Evolutionary conservation across 2,113 vertebrate genomes (phyloP).

Genomic region (Rhinolophus ferrumequinum): DNA sequence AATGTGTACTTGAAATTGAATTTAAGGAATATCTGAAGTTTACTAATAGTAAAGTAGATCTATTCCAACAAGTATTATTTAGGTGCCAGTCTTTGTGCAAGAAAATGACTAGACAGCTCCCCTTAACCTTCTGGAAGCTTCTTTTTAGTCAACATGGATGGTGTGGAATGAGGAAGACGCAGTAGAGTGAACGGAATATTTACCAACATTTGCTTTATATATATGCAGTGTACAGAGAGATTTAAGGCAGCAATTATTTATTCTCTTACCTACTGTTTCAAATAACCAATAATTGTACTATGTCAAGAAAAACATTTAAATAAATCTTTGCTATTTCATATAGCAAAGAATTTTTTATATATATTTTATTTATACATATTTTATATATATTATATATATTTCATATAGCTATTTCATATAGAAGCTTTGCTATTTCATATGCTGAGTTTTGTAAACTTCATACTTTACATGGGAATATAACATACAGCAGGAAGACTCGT

Average conservation of each 20-base stretch:
- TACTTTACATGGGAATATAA: neutral
- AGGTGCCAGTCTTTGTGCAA: neutral
- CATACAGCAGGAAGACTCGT: slow-evolving; percentile 15
- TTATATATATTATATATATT: too few relatives aligned
- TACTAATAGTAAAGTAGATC: neutral
- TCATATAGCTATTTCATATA: too few relatives aligned
- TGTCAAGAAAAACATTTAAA: neutral
- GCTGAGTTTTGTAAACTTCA: neutral
- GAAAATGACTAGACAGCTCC: neutral
- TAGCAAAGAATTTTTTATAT: too few relatives aligned
- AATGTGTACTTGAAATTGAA: slow-evolving; percentile 15
- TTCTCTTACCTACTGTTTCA: neutral
- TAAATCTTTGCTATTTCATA: neutral
- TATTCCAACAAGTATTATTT: neutral
- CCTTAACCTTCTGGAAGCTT: neutral
- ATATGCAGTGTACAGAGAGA: neutral
- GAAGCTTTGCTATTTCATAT: neutral
- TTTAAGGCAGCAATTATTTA: neutral
- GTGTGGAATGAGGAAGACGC: neutral
- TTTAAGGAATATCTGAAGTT: slow-evolving; percentile 33
- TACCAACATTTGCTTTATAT: neutral
- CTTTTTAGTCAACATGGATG: neutral
- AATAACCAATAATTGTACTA: neutral
- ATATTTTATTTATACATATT: too few relatives aligned
- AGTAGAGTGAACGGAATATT: neutral